Evolutionary conservation across 2,797 vertebrate species (phyloP).

Genomic region (Carduelis carduelis): DNA sequence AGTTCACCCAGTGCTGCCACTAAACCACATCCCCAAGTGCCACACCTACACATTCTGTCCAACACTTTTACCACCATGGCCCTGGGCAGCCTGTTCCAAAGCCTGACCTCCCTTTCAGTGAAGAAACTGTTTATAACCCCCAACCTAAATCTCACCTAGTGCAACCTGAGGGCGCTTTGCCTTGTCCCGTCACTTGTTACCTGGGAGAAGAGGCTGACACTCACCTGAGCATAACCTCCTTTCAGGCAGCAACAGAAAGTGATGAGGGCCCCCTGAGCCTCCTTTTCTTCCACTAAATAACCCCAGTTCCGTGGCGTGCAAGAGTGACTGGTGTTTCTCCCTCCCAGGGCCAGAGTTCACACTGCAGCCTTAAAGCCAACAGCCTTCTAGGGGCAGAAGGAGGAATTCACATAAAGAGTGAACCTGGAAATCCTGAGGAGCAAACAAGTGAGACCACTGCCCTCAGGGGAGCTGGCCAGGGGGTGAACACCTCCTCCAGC

Average conservation of each 20-base stretch:
- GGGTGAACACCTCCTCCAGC: background rate
- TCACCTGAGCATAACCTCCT: background rate
- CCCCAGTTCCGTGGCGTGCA: background rate
- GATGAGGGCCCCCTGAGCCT: background rate
- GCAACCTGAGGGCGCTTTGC: background rate
- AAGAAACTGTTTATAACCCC: background rate
- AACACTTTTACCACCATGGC: too few species aligned
- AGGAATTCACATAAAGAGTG: background rate
- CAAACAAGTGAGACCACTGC: background rate
- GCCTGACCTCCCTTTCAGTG: too few species aligned
- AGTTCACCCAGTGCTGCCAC: background rate
- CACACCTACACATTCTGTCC: too few species aligned
- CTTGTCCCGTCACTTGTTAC: background rate
- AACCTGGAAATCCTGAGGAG: background rate
- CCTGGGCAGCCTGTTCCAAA: background rate
- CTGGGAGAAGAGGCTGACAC: background rate
- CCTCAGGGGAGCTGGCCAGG: fast-evolving
- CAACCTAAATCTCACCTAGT: background rate
- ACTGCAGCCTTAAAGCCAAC: background rate
- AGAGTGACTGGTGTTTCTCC: background rate
- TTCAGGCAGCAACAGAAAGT: background rate
- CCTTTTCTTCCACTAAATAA: background rate
- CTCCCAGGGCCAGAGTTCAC: background rate
- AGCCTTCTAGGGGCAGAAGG: background rate
- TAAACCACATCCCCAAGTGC: background rate